Conservation (phyloP, 1,140 invertebrate species). For the Drosophila triauraria region DNA sequence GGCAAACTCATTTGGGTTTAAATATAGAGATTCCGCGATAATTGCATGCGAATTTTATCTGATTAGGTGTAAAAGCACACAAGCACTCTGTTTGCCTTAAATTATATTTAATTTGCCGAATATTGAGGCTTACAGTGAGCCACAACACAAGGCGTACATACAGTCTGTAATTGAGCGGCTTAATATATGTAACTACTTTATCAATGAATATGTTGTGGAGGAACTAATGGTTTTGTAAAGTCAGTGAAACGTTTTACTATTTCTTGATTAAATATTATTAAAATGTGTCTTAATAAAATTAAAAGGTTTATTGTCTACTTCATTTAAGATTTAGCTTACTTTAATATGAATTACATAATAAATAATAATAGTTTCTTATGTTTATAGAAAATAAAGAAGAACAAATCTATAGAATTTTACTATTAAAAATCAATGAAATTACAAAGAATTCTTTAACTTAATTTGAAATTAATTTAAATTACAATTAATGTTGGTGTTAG, state of each 20-base stretch:
- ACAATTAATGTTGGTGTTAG: too few species aligned
- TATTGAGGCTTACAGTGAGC: slow-evolving; percentile 4
- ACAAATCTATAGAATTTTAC: too few species aligned
- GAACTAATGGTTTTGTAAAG: not conserved
- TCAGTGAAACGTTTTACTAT: not conserved
- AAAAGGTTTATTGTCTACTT: too few species aligned
- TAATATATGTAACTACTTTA: not conserved
- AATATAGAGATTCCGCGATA: slow-evolving; percentile 32
- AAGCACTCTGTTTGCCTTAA: slow-evolving; percentile 20
- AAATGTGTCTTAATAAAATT: too few species aligned
- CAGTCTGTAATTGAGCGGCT: not conserved
- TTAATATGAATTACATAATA: too few species aligned
- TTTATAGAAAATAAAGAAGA: too few species aligned
- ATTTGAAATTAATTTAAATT: too few species aligned
- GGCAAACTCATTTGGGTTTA: slow-evolving; percentile 23
- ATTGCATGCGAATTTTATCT: slow-evolving; percentile 46
- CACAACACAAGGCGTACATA: too few species aligned
- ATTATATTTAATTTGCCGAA: slow-evolving; percentile 29
- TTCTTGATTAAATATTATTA: too few species aligned
- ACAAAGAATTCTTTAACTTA: too few species aligned
- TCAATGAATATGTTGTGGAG: not conserved
- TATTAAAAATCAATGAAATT: not conserved
- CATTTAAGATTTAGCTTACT: too few species aligned
- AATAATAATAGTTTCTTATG: too few species aligned
- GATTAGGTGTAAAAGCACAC: slow-evolving; percentile 45